Conservation (phyloP, 2,888 invertebrate genomes). For the Elysia crispata region DNA sequence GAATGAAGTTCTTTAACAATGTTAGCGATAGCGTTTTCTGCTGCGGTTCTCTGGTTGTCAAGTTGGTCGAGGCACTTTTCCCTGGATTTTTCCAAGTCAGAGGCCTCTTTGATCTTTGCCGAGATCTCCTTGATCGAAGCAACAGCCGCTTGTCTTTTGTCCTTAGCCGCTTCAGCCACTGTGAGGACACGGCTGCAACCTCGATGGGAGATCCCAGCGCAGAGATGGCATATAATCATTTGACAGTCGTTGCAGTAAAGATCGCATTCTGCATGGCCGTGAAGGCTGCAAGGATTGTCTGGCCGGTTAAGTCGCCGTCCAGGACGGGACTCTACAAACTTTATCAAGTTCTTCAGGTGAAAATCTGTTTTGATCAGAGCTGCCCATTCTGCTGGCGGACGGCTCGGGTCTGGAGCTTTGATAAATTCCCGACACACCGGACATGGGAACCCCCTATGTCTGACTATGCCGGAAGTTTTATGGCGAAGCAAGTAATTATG, state of each 20-base stretch:
- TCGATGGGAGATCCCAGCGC: conserved; percentile 52
- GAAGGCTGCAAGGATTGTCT: conserved; percentile 33
- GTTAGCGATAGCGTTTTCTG: conserved; percentile 10
- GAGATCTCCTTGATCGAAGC: not conserved
- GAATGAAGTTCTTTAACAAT: not conserved
- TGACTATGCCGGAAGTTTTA: not conserved
- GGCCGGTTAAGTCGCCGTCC: not conserved
- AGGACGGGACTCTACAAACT: conserved; percentile 33
- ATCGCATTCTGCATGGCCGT: conserved; percentile 44
- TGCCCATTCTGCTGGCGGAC: conserved; percentile 48
- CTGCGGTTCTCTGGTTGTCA: not conserved
- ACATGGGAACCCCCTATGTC: conserved; percentile 47
- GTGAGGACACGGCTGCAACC: conserved; percentile 48
- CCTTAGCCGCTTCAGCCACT: conserved; percentile 44
- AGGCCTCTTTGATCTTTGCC: not conserved
- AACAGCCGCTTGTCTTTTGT: conserved; percentile 37
- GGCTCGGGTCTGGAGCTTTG: conserved; percentile 28
- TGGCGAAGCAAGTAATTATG: conserved; percentile 23
- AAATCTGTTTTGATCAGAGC: conserved; percentile 50
- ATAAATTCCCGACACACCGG: conserved; percentile 50
- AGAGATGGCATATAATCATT: conserved; percentile 50
- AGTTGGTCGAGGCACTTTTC: not conserved
- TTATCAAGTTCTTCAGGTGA: conserved; percentile 50
- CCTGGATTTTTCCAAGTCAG: not conserved
- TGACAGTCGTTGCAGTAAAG: conserved; percentile 49